Conservation (phyloP, 2,797 vertebrate genomes). For the Sebastes itinus region DNA sequence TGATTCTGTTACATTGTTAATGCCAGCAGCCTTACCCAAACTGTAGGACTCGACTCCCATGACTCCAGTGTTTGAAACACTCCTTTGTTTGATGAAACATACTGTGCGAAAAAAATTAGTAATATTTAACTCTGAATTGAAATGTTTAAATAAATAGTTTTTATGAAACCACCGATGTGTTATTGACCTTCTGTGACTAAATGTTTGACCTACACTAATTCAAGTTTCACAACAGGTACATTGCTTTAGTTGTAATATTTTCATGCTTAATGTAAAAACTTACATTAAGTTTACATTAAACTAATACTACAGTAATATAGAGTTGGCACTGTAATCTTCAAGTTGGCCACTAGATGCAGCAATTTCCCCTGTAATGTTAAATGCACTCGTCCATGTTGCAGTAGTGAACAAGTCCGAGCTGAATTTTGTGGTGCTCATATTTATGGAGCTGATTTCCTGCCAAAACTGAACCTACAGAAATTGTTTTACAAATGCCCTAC, state of each 20-base stretch:
- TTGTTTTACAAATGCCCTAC: background rate
- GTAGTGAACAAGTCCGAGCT: background rate
- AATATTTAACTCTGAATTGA: constrained; percentile 52
- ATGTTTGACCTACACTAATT: background rate
- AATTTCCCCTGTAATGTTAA: background rate
- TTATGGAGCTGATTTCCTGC: background rate
- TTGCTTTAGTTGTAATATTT: background rate
- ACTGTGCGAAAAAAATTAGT: background rate
- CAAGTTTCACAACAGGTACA: background rate
- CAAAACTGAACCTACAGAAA: background rate
- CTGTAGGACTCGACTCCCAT: background rate
- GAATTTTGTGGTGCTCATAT: no score
- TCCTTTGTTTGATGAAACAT: constrained; percentile 50
- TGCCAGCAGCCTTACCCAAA: constrained; percentile 30
- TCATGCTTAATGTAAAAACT: background rate
- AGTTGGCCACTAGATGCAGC: constrained; percentile 28
- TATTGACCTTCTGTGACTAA: background rate
- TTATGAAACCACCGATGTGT: constrained; percentile 30
- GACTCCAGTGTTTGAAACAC: constrained; percentile 49
- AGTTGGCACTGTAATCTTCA: background rate
- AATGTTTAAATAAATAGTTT: constrained; percentile 71
- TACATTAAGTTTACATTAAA: no score
- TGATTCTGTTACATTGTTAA: constrained; percentile 7
- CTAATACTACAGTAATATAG: background rate
- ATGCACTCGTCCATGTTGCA: background rate